Evolutionary conservation across 1,140 invertebrate genomes (phyloP), one percentile per base, ranked within the genome.

Genomic region (Ceratina calcarata): DNA sequence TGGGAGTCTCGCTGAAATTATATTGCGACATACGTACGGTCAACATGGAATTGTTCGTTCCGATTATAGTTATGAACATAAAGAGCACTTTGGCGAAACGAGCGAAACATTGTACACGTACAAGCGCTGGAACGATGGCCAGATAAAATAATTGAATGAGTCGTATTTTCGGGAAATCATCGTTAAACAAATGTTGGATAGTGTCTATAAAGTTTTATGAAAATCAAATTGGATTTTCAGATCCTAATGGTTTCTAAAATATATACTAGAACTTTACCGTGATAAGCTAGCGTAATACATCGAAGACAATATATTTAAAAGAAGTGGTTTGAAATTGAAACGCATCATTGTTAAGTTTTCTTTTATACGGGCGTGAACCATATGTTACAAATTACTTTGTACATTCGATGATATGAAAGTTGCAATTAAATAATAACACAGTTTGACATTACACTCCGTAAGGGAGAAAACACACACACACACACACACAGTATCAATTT

Each of bases 201-300:
- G 60, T 55, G 69, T 45, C 72, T 77, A 79, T 53, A 71, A 76
- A 68, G 74, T 79, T 83, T 80, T 60, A 76, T 68, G 72, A 58
- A 76, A 68, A 80, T 85, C 27, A 53, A 72, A 69, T 27, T 37
- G 68, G 45, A 82, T 86, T 82, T 85, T 78, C 64, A 60, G 55
- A 75, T 86, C 61, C 55, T 72, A 65, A 82, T 72, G 75, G 71
- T 82, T 86, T 86, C 58, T 82, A 80, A 85, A 82, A 75, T 72
- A 62, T 20, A 27, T 67, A 72, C 57, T 82, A 79, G 61, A 85
- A 85, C 32, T 72, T 75, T 79, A 68, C 72, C 81, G 64, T 70
- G 53, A 61, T 85, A 85, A 86, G 73, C 74, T 84, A 84, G 75
- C 49, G 58, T 85, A 86, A 86, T 68, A 86, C 83, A 86, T 83